phyloP scores from a whole-genome alignment of 1,140 invertebrate genomes.

The Philaenus spumarius region DNA sequence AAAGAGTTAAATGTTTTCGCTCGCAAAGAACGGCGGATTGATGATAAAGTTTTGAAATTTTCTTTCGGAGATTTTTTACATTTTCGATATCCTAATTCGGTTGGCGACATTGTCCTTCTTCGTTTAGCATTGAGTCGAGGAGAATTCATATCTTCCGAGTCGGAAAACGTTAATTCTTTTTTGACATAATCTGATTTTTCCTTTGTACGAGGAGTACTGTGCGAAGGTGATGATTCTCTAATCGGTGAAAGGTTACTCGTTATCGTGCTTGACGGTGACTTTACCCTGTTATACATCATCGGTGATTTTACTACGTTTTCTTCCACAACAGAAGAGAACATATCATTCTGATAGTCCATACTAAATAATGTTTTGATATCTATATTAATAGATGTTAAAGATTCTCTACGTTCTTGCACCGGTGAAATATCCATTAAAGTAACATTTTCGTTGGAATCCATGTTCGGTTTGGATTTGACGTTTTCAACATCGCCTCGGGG shows the following conservation, averaged over 20 bases:
- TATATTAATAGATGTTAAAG: no score
- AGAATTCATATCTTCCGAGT: conserved; percentile 4
- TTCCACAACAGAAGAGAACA: no score
- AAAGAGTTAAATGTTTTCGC: conserved; percentile 20
- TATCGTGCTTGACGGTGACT: no score
- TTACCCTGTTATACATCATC: no score
- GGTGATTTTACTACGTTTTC: no score
- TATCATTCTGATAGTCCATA: no score
- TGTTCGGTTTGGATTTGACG: background rate
- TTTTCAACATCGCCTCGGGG: conserved; percentile 6
- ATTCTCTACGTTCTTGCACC: background rate
- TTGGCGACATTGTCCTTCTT: conserved; percentile 10
- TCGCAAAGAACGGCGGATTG: conserved; percentile 19
- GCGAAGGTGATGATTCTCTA: conserved; percentile 1
- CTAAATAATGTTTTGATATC: no score
- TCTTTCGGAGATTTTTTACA: conserved; percentile 18
- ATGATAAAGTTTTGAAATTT: conserved; percentile 22
- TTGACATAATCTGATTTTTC: background rate
- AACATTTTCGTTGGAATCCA: background rate
- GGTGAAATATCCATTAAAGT: conserved; percentile 4
- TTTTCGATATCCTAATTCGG: background rate
- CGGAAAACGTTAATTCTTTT: conserved; percentile 8
- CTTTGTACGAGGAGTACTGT: background rate
- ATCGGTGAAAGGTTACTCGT: background rate
- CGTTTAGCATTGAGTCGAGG: conserved; percentile 5